Evolutionary conservation across 2,888 invertebrate genomes (phyloP).

Genomic region (Limnephilus lunatus): DNA sequence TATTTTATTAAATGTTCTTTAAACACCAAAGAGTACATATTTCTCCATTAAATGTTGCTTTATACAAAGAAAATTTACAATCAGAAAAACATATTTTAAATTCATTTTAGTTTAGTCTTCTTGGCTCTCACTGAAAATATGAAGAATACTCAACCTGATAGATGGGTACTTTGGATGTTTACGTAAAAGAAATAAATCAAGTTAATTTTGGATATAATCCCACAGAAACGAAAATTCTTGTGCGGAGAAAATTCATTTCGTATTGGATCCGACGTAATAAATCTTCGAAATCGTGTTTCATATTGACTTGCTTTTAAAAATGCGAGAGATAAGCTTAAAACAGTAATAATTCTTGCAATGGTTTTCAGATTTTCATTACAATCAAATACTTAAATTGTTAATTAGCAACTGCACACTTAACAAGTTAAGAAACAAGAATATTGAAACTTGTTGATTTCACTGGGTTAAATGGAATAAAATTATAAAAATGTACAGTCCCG

Average conservation of each 20-base stretch:
- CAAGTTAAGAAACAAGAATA: not conserved
- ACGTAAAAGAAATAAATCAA: constrained; percentile 17
- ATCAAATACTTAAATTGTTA: not conserved
- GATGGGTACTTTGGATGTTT: not conserved
- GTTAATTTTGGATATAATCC: constrained; percentile 11
- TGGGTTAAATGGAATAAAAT: not conserved
- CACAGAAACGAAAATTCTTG: not conserved
- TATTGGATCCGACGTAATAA: not conserved
- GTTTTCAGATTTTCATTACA: not conserved
- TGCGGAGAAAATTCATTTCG: not conserved
- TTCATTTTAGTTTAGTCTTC: not conserved
- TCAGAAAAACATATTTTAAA: not conserved
- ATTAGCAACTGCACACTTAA: not conserved
- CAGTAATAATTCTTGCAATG: not conserved
- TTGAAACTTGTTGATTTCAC: not conserved
- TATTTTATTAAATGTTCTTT: not conserved
- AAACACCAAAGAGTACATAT: not conserved
- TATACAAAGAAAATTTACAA: not conserved
- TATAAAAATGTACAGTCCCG: not conserved
- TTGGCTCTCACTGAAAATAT: not conserved
- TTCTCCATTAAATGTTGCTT: not conserved
- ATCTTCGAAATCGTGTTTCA: not conserved
- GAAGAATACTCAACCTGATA: not conserved
- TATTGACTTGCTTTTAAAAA: not conserved
- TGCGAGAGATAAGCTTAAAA: not conserved